A percentile compares a stretch with the other conserved stretches of the same genome.
phyloP scores from a whole-genome alignment of 2,797 vertebrate genomes.

The Muscicapa striata region DNA sequence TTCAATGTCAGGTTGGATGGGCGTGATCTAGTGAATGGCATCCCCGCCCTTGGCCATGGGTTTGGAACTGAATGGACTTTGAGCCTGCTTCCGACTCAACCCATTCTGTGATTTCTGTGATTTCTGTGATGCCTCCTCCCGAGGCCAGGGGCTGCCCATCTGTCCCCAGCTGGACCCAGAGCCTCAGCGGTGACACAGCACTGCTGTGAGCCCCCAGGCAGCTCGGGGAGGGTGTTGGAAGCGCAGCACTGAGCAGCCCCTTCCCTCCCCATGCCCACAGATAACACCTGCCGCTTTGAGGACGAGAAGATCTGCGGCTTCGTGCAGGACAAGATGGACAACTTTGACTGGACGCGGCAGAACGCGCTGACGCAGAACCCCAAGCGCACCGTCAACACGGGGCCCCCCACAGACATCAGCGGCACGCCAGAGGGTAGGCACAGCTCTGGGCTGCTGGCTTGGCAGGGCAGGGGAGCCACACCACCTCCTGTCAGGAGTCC shows the following conservation, averaged over 20 bases:
- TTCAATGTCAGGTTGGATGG: not conserved
- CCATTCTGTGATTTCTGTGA: not conserved
- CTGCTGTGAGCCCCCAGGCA: not conserved
- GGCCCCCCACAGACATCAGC: conserved; percentile 91
- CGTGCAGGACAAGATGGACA: conserved; percentile 90
- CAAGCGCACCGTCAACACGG: conserved; percentile 92
- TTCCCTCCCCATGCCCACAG: conserved; percentile 37
- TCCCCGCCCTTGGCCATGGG: too few species aligned
- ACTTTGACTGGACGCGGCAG: conserved; percentile 96
- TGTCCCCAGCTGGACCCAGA: not conserved
- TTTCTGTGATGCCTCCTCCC: not conserved
- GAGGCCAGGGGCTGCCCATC: not conserved
- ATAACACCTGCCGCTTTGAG: conserved; percentile 91
- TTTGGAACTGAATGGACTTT: not conserved
- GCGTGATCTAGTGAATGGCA: not conserved
- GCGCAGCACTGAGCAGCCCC: not conserved
- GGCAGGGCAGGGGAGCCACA: not conserved
- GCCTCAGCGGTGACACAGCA: not conserved
- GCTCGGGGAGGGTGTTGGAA: not conserved
- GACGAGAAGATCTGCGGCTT: conserved; percentile 94
- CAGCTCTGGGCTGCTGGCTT: not conserved
- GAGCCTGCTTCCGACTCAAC: not conserved
- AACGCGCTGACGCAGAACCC: conserved; percentile 92
- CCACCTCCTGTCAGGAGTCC: not conserved
- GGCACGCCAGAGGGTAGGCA: conserved; percentile 88